A percentile compares a stretch with the other conserved stretches of the same genome.
phyloP scores from a whole-genome alignment of 1,140 invertebrate genomes.

The Trypoxylus dichotomus region DNA sequence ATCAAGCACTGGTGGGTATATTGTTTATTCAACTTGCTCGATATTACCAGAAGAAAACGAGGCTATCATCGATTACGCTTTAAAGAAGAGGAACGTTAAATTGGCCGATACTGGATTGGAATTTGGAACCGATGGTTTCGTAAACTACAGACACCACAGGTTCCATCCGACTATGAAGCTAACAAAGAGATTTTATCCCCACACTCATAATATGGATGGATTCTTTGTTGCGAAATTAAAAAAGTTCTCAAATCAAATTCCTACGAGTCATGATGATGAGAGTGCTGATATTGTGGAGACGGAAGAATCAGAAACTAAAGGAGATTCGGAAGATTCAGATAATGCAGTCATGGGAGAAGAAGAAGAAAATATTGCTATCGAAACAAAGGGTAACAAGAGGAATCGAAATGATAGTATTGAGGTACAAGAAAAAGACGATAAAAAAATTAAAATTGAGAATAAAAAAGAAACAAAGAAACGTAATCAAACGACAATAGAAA shows the following conservation, averaged over 20 bases:
- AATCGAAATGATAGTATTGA: neutral
- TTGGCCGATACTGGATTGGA: conserved; percentile 91
- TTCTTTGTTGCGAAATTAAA: conserved; percentile 99
- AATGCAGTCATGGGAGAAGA: neutral
- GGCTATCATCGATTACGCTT: conserved; percentile 93
- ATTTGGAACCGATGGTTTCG: conserved; percentile 95
- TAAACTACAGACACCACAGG: conserved; percentile 81
- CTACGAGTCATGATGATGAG: conserved; percentile 48
- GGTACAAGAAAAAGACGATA: too few relatives aligned
- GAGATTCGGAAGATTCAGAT: conserved; percentile 32
- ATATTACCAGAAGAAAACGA: conserved; percentile 99
- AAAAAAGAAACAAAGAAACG: neutral
- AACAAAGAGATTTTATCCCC: conserved; percentile 92
- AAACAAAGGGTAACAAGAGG: neutral
- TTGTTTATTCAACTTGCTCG: conserved; percentile 99
- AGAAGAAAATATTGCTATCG: neutral
- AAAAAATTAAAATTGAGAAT: neutral
- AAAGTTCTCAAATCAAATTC: conserved; percentile 89
- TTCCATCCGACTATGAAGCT: conserved; percentile 93
- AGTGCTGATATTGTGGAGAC: conserved; percentile 37
- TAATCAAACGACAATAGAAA: too few relatives aligned
- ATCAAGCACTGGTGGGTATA: conserved; percentile 87
- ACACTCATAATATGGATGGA: conserved; percentile 98
- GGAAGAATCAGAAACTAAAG: conserved; percentile 35
- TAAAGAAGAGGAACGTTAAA: conserved; percentile 93